phyloP scores from a whole-genome alignment of 2,888 invertebrate species.

The Rotaria magnacalcarata region DNA sequence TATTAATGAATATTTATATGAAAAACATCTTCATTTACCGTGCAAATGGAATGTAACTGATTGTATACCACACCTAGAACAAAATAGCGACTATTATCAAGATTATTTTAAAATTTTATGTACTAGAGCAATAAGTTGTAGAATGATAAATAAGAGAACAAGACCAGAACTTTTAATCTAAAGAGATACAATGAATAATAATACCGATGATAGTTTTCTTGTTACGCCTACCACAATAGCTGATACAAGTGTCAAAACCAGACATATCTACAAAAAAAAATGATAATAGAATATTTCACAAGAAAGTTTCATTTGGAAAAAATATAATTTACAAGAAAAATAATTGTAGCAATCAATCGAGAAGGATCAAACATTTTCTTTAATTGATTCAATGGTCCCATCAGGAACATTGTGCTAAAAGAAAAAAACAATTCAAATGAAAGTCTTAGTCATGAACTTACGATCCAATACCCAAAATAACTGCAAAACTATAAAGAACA shows the following conservation, averaged over 20 bases:
- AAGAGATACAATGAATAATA: background rate
- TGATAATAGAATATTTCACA: no score
- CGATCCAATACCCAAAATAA: background rate
- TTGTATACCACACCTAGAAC: constrained; percentile 1
- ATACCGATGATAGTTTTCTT: background rate
- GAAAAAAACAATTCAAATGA: background rate
- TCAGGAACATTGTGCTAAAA: background rate
- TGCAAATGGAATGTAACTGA: constrained; percentile 32
- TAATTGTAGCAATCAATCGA: constrained; percentile 10
- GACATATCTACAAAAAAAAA: background rate
- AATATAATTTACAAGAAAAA: background rate
- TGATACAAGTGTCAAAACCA: constrained; percentile 22
- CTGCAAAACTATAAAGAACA: background rate
- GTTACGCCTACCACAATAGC: background rate
- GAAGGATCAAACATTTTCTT: constrained; percentile 24
- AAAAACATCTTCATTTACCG: background rate
- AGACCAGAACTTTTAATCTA: background rate
- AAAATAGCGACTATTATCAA: background rate
- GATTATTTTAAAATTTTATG: background rate
- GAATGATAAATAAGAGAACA: background rate
- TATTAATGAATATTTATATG: background rate
- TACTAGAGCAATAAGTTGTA: background rate
- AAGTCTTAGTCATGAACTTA: background rate
- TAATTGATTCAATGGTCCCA: constrained; percentile 32
- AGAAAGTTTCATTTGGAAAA: no score